Percentiles rank a stretch among this genome's conserved stretches.
Conservation (phyloP, 2,797 vertebrate species). For the Lutjanus argentimaculatus region DNA sequence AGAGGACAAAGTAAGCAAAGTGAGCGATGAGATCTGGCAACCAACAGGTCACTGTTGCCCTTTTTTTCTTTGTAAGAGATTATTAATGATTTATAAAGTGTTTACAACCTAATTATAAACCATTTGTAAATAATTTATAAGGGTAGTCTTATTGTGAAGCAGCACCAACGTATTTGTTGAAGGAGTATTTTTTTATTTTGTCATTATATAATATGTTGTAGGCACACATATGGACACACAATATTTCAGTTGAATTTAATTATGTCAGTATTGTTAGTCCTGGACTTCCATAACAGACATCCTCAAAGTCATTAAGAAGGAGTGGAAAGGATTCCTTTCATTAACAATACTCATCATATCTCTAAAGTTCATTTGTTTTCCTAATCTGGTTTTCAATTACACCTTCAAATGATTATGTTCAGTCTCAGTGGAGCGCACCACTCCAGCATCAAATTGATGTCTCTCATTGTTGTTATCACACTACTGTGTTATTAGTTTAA, state of each 20-base stretch:
- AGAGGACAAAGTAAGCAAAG: too few species aligned
- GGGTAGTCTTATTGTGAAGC: too few species aligned
- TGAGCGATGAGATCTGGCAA: too few species aligned
- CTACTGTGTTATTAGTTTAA: slow-evolving; percentile 62
- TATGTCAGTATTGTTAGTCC: slow-evolving; percentile 19
- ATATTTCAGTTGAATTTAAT: slow-evolving; percentile 15
- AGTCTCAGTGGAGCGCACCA: slow-evolving; percentile 34
- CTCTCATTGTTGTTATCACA: slow-evolving; percentile 53
- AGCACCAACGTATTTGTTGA: background rate
- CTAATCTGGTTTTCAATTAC: slow-evolving; percentile 73
- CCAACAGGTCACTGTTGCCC: too few species aligned
- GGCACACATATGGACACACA: background rate
- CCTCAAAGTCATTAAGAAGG: slow-evolving; percentile 34
- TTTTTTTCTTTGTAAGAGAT: too few species aligned
- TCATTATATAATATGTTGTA: background rate
- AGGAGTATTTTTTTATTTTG: background rate
- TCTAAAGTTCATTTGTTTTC: slow-evolving; percentile 61
- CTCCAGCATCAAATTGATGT: slow-evolving; percentile 43
- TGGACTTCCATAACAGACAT: slow-evolving; percentile 12
- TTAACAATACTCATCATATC: slow-evolving; percentile 42
- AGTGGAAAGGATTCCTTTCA: slow-evolving; percentile 30
- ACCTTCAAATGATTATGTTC: slow-evolving; percentile 56
- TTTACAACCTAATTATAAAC: too few species aligned
- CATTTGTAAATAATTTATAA: too few species aligned
- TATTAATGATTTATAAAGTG: too few species aligned